Evolutionary conservation across 2,888 invertebrate species (phyloP).

Genomic region (Latrodectus elegans): DNA sequence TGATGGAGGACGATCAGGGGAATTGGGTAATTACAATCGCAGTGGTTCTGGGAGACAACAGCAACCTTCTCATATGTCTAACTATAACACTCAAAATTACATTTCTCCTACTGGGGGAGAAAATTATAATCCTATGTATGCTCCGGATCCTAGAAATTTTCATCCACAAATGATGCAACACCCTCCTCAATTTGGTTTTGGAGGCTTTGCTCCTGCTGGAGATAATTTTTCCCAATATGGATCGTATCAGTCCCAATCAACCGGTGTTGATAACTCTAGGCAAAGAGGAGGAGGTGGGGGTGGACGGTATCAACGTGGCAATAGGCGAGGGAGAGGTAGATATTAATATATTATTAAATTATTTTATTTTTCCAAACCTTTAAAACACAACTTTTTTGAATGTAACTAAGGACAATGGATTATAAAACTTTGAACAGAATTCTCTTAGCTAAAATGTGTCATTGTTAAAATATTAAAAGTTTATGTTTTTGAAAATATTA

Average conservation of each 20-base stretch:
- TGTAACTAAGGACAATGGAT: too few species aligned
- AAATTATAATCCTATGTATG: constrained; percentile 16
- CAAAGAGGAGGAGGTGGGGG: constrained; percentile 19
- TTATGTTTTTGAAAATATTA: too few species aligned
- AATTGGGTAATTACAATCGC: neutral
- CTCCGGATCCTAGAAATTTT: constrained; percentile 20
- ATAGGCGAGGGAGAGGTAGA: constrained; percentile 36
- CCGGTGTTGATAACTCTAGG: constrained; percentile 72
- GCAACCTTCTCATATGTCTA: neutral
- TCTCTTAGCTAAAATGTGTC: too few species aligned
- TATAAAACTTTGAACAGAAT: too few species aligned
- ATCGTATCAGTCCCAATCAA: constrained; percentile 4
- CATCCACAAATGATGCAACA: constrained; percentile 2
- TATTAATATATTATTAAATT: neutral
- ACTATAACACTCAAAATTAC: neutral
- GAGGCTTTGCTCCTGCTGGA: constrained; percentile 37
- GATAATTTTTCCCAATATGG: constrained; percentile 59
- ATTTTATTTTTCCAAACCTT: too few species aligned
- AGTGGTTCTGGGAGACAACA: neutral
- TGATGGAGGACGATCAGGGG: constrained; percentile 7
- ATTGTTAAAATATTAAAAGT: too few species aligned
- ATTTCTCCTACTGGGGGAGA: constrained; percentile 8
- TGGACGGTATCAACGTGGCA: constrained; percentile 22
- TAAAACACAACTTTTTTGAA: too few species aligned
- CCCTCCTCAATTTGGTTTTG: constrained; percentile 34